phyloP scores from a whole-genome alignment of 2,888 invertebrate species.

The Embidobia sp. region DNA sequence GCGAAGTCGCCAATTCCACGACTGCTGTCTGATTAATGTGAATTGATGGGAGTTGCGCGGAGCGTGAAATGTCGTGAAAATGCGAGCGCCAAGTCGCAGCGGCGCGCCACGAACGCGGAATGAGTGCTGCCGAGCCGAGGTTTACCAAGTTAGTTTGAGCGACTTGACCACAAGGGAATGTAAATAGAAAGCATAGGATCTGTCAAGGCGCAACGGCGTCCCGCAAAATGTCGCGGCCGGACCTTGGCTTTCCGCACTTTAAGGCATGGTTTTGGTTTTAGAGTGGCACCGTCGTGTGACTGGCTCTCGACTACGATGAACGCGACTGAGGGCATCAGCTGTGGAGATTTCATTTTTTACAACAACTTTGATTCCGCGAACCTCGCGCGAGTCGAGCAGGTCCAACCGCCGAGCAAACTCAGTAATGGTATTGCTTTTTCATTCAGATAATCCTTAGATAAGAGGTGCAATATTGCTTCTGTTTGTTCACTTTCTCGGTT shows the following conservation, averaged over 20 bases:
- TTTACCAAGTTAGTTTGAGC: slow-evolving; percentile 49
- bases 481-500: slow-evolving; percentile 48
- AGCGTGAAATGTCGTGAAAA: neutral
- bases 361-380: slow-evolving; percentile 96
- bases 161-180: slow-evolving; percentile 69
- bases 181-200: slow-evolving; percentile 67
- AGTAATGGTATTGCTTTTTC: slow-evolving; percentile 70
- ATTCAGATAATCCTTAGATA: no score
- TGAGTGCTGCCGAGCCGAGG: slow-evolving; percentile 34
- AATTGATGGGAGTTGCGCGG: no score
- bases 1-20: no score
- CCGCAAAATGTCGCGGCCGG: no score
- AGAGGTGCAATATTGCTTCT: no score
- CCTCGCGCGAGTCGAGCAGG: slow-evolving; percentile 90
- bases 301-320: slow-evolving; percentile 77
- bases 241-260: no score
- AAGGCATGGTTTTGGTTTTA: no score
- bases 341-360: slow-evolving; percentile 90
- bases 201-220: no score
- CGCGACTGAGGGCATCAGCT: slow-evolving; percentile 83
- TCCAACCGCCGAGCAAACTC: slow-evolving; percentile 78
- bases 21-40: no score
- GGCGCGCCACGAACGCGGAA: no score
- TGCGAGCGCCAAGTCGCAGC: neutral
- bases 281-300: no score